Evolutionary conservation across 2,797 vertebrate genomes (phyloP), one percentile per base, ranked within the genome.

Genomic region (Buceros bicornis): DNA sequence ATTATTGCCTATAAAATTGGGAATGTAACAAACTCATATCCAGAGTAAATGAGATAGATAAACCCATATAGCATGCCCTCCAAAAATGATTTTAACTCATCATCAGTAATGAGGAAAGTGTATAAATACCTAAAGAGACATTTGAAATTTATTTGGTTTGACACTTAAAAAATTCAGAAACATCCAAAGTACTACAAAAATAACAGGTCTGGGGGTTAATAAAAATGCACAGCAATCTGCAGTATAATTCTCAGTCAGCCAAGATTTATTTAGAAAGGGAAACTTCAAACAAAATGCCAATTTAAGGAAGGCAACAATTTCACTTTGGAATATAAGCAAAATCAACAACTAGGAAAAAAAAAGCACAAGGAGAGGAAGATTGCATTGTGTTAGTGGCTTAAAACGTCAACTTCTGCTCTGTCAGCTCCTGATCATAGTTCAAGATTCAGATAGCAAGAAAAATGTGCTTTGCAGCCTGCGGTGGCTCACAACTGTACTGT

Each of bases 101-200:
- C 67, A 83, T 86, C 78, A 93, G 58, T 96, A 97, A 97, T 96
- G 91, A 97, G 93, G 94, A 97, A 96, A 97, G 13, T n/a, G 43
- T 95, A 81, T 96, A 96, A 95, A 92, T 94, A 91, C 53, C 90
- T 95, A 92, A 96, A 97, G 82, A 85, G 66, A 94, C 42, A 70
- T 93, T 96, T 97, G 82, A 97, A 96, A 96, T 97, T 74, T 91
- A 95, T 95, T 37, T 84, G 33, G 26, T 89, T 95, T 95, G 95
- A 96, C 92, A 96, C 76, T 88, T 87, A 33, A 97, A 95, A 92
- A 73, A 93, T 86, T 93, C 58, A 82, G 66, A 93, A 93, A 89
- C 26, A 60, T 92, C 53, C 47, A 78, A 93, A 95, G 17, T 84
- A 90, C 48, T 56, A 83, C 40, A 45, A 95, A 96, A 95, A 95